Evolutionary conservation across 1,140 invertebrate species (phyloP), one percentile per base, ranked within the genome.

Genomic region (Heliothis subflexa): DNA sequence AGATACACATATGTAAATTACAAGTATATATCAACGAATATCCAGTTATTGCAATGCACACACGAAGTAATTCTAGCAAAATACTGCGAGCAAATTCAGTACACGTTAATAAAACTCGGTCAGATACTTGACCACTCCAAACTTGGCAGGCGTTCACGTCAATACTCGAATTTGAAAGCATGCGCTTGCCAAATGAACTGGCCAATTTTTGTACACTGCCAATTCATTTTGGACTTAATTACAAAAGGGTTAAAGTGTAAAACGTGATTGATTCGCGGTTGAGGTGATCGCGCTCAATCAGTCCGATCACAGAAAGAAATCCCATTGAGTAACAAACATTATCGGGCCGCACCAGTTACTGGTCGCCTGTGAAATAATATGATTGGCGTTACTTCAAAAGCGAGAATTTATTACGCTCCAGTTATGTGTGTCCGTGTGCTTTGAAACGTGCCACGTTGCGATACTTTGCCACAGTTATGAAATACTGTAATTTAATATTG

Each of bases 401-500:
- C 47, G 47, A 70, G 71, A 80, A 81, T 84, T 84, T 84, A 81
- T 84, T 81, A 81, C 82, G 83, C 83, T 84, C 83, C 77, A 82
- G 57, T 84, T 84, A 78, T 75, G 78, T 77, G 71, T 77, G 57
- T 55, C 72, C 28, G 76, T 75, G 76, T 76, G 79, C 79, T 75
- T 68, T 79, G 79, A 74, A 71, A 81, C 79, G 77, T 75, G 55
- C 28, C 75, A 77, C 49, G 72, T 80, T 80, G 61, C 75, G 68
- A 21, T 82, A 70, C 62, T 76, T 40, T 50, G 18, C 47, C 73
- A 21, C 52, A 64, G 49, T 75, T 52, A 64, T 21, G 18, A 75
- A 75, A 77, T 66, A 57, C 45, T 57, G 68, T 68, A 68, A 77
- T 66, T 66, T 50, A 68, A 77, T 77, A 77, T 49, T 68, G 49